A percentile compares a stretch with the other conserved stretches of the same genome.
phyloP scores from a whole-genome alignment of 1,140 invertebrate species.

The Eueides isabella region DNA sequence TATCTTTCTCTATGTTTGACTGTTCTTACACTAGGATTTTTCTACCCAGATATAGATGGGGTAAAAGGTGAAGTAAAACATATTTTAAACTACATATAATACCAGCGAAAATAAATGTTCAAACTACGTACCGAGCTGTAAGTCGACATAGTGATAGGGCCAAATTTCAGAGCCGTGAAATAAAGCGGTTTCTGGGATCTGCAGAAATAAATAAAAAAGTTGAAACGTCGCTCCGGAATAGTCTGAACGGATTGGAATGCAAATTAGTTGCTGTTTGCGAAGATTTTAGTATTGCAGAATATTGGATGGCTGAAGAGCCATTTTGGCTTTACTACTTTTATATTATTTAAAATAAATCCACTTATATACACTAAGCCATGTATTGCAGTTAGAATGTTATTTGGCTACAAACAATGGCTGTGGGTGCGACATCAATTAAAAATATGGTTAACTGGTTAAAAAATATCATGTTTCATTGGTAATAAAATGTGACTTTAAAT shows the following conservation, averaged over 20 bases:
- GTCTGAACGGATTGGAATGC: slow-evolving; percentile 24
- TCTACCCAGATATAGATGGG: too few species aligned
- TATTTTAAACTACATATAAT: too few species aligned
- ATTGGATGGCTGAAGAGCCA: slow-evolving; percentile 15
- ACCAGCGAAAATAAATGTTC: too few species aligned
- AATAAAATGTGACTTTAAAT: too few species aligned
- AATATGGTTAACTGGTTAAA: too few species aligned
- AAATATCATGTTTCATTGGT: too few species aligned
- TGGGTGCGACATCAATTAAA: too few species aligned
- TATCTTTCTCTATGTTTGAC: too few species aligned
- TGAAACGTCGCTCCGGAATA: slow-evolving; percentile 16
- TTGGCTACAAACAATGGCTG: not conserved
- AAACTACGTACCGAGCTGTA: slow-evolving; percentile 59
- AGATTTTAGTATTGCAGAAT: slow-evolving; percentile 28
- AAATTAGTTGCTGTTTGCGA: slow-evolving; percentile 30
- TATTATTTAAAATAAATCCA: not conserved
- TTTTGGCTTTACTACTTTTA: slow-evolving; percentile 10
- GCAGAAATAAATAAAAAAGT: slow-evolving; percentile 41
- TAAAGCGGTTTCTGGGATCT: slow-evolving; percentile 72
- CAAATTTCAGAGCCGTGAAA: slow-evolving; percentile 69
- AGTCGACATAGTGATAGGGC: slow-evolving; percentile 66
- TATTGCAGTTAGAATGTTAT: not conserved
- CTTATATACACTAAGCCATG: not conserved
- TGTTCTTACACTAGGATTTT: too few species aligned
- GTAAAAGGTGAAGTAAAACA: too few species aligned